Evolutionary conservation across 2,113 vertebrate species (phyloP).

Genomic region (Procapra przewalskii): DNA sequence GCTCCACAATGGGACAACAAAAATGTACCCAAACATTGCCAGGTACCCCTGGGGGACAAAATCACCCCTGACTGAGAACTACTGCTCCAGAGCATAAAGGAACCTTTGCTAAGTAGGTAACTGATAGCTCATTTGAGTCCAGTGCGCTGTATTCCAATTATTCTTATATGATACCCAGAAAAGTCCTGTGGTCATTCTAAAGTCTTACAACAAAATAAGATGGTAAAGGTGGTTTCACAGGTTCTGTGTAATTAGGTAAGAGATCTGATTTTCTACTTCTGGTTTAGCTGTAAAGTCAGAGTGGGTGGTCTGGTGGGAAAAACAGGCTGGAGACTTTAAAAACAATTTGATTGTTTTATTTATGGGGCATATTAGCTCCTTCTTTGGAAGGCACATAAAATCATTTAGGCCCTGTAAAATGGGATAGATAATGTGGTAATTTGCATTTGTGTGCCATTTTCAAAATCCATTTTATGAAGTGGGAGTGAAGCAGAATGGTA

Average conservation of each 20-base stretch:
- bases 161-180: not conserved
- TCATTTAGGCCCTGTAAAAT: not conserved
- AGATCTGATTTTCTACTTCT: not conserved
- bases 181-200: not conserved
- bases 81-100: not conserved
- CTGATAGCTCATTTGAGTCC: not conserved
- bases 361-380: not conserved
- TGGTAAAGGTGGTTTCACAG: not conserved
- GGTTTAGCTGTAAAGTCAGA: not conserved
- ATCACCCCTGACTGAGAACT: not conserved
- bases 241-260: not conserved
- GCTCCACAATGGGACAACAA: not conserved
- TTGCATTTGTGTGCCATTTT: not conserved
- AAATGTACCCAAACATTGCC: not conserved
- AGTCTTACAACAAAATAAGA: not conserved
- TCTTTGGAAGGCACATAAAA: not conserved
- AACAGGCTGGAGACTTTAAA: not conserved
- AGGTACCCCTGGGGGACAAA: not conserved
- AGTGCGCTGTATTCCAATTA: not conserved
- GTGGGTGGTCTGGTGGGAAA: not conserved
- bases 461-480: constrained; percentile 19
- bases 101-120: not conserved
- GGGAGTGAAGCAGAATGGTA: not conserved
- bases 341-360: constrained; percentile 23
- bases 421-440: not conserved